Evolutionary conservation across 2,888 invertebrate genomes (phyloP), one percentile per base, ranked within the genome.

Genomic region (Autographa pulchrina): DNA sequence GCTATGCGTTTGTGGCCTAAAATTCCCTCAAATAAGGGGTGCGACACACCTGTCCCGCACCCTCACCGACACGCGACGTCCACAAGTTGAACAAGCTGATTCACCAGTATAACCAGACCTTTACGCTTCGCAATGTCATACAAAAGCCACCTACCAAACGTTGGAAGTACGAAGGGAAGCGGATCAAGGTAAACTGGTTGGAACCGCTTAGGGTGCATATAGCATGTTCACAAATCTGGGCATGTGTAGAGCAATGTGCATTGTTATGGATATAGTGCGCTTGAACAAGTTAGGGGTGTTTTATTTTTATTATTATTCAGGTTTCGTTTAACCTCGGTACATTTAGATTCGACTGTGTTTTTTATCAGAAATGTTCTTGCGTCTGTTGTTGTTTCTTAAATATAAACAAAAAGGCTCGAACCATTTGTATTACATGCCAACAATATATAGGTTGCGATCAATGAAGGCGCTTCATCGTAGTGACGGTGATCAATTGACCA

Each of bases 1-100:
- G 94, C 86, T 89, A 94, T 94, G 92, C 89, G 85, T 88, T 25
- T 92, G 88, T 90, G 90, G 85, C 91, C 89, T 90, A 84, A 92
- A 92, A 94, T 91, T 93, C 93, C 93, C 92, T 93, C 86, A 92
- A 91, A 93, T 92, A 93, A 93, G 92, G 95, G 95, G 94, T 94
- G 92, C 84, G 84, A 84, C 94, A 92, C 95, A 94, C 94, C 94
- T 95, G 95, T 92, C 94, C 90, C 74, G 91, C 94, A 86, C 94
- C 95, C 95, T 94, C 93, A 85, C 88, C 82, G 93, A 93, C 95
- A 94, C 95, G 94, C 94, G 95, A 93, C 94, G 81, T 81, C 80
- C 89, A 89, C 92, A 90, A 90, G 88, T 91, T 91, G 90, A 89
- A 89, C 87, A 83, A 91, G 85, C 87, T 83, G 62, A 20, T 16